phyloP scores from a whole-genome alignment of 2,888 invertebrate species.

The Drosophila bunnanda region DNA sequence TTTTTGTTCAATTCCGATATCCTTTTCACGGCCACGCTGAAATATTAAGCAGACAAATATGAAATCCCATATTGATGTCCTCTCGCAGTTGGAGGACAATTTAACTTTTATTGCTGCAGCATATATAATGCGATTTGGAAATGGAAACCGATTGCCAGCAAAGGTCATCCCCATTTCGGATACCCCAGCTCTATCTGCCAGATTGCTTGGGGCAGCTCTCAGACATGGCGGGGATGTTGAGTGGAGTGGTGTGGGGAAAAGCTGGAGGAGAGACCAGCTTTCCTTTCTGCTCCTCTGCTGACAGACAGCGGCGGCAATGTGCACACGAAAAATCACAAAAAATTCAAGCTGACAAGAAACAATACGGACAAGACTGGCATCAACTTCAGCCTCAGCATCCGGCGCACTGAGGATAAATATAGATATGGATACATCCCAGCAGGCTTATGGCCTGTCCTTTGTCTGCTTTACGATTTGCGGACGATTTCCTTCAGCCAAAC shows the following conservation, averaged over 20 bases:
- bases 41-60: slow-evolving; percentile 78
- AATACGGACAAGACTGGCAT: slow-evolving; percentile 57
- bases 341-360: slow-evolving; percentile 70
- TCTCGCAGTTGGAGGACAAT: slow-evolving; percentile 58
- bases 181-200: slow-evolving; percentile 15
- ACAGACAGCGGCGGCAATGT: slow-evolving; percentile 55
- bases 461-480: slow-evolving; percentile 69
- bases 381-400: slow-evolving; percentile 37
- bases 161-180: slow-evolving; percentile 64
- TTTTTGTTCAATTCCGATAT: slow-evolving; percentile 39
- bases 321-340: slow-evolving; percentile 68
- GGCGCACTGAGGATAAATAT: slow-evolving; percentile 39
- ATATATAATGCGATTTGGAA: slow-evolving; percentile 73
- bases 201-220: slow-evolving; percentile 34
- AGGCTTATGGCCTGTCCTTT: slow-evolving; percentile 63
- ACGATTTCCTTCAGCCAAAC: slow-evolving; percentile 54
- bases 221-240: no score
- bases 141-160: slow-evolving; percentile 71
- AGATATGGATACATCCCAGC: slow-evolving; percentile 55
- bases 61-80: slow-evolving; percentile 64
- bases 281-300: slow-evolving; percentile 65
- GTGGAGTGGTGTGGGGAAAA: slow-evolving; percentile 33
- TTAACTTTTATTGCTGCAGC: slow-evolving; percentile 73
- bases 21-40: slow-evolving; percentile 70
- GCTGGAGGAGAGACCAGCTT: slow-evolving; percentile 35